Conservation (phyloP, 2,113 vertebrate genomes). For the Zootoca vivipara region DNA sequence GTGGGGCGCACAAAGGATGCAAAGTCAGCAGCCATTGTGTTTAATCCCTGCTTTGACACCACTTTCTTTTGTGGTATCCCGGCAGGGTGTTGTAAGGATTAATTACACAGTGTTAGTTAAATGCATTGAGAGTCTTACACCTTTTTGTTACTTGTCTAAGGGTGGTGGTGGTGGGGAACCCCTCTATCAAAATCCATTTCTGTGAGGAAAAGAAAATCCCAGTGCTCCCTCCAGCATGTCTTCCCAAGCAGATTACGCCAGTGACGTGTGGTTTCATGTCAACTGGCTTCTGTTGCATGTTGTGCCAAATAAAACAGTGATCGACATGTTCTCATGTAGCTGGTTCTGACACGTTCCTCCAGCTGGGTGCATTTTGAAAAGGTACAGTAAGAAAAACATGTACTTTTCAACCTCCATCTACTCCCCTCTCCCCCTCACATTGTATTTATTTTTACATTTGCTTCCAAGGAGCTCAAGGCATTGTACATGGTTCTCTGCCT, state of each 20-base stretch:
- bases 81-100: background rate
- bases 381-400: background rate
- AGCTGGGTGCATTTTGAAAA: background rate
- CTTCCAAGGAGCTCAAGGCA: too few species aligned
- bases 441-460: too few species aligned
- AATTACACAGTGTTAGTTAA: background rate
- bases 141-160: background rate
- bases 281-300: background rate
- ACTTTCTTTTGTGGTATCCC: background rate
- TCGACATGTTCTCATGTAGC: background rate
- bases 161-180: too few species aligned
- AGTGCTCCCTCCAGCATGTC: background rate
- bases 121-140: background rate
- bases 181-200: background rate
- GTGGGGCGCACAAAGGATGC: background rate
- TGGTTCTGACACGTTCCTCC: constrained; percentile 5
- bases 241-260: background rate
- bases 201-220: background rate
- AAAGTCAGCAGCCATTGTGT: background rate
- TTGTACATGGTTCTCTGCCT: too few species aligned
- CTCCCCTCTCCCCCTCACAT: background rate
- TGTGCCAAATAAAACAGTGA: constrained; percentile 1
- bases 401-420: background rate
- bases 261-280: constrained; percentile 5
- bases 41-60: background rate